Evolutionary conservation across 2,113 vertebrate species (phyloP), one percentile per base, ranked within the genome.

Genomic region (Paratilapia polleni): DNA sequence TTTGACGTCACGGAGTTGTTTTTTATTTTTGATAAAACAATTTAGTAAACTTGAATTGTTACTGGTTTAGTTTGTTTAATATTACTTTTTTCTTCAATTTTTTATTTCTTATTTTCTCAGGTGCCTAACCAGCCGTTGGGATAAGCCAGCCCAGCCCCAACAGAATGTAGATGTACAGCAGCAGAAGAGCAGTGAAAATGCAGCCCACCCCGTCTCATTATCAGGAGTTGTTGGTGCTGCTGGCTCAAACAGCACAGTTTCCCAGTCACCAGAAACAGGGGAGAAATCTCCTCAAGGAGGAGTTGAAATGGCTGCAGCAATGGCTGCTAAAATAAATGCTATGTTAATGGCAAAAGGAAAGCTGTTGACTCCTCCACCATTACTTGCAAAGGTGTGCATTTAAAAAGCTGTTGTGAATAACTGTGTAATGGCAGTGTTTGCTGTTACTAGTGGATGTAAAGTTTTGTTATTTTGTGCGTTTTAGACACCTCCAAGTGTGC

Each of bases 291-390:
- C 92, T 19, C 93, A 90, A 61, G 95, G 95, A 93, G 98, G 98
- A 5, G 95, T 99, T 62, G 97, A 98, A 84, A 97, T 97, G 34
- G 98, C 98, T 0, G 97, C 97, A 0, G 98, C 98, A 0, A 98
- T 98, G 94, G 98, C 98, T 7, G 98, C 98, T 8, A 98, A 98
- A 89, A 98, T 99, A 89, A 99, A 98, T 80, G 97, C 97, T 19
- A 98, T 98, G 98, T 91, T 99, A 24, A 98, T 99, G 98, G 98
- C 98, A 17, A 99, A 98, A 90, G 98, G 98, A 83, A 99, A 99
- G 80, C 95, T 99, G 43, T 96, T 98, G 82, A 97, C 97, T 10
- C 95, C 97, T 6, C 89, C 96, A 22, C 95, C 96, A 0, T 89
- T 96, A 86, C 94, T 94, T 43, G 86, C 94, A 85, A 96, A 96